These are phyloP conservation scores for Rhinoraja longicauda DNA, from an alignment of 2,797 vertebrate species.

Conservation along the genomic window DNA sequence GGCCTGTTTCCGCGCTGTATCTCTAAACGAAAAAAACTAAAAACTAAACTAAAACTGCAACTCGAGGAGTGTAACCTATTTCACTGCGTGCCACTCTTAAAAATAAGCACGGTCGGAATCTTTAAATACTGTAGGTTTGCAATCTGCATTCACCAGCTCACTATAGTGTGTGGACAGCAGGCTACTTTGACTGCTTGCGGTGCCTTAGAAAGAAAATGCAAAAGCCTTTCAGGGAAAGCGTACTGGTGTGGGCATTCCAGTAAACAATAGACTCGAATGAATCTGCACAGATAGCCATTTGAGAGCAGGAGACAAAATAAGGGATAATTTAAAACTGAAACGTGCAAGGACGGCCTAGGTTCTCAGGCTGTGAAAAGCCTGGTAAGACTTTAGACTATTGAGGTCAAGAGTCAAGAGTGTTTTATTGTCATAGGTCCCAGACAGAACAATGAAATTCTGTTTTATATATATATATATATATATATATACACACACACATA, in stretches of 20 bases:
- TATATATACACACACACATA: no score
- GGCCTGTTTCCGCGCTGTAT: no score
- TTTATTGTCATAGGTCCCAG: no score
- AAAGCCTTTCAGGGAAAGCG: neutral
- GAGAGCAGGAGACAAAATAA: neutral
- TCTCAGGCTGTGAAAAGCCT: no score
- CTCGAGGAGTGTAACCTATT: constrained; percentile 13
- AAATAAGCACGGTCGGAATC: neutral
- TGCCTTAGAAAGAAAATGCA: neutral
- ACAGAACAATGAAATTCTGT: no score
- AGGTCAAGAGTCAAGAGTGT: no score
- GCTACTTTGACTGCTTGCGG: neutral
- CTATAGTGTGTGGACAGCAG: neutral
- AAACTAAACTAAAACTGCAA: no score
- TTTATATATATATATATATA: no score
- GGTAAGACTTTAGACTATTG: no score
- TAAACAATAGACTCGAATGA: neutral
- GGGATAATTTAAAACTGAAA: neutral
- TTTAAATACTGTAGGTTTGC: constrained; percentile 34
- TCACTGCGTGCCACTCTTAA: constrained; percentile 6
- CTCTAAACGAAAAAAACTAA: no score
- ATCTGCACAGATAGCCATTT: neutral
- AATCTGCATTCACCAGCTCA: neutral
- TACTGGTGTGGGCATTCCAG: neutral
- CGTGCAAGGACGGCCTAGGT: neutral